Evolutionary conservation across 35 echinoderm and acorn worm genomes (phyloP), one percentile per base, ranked within the genome.

Genomic region (Apostichopus parvimensis): DNA sequence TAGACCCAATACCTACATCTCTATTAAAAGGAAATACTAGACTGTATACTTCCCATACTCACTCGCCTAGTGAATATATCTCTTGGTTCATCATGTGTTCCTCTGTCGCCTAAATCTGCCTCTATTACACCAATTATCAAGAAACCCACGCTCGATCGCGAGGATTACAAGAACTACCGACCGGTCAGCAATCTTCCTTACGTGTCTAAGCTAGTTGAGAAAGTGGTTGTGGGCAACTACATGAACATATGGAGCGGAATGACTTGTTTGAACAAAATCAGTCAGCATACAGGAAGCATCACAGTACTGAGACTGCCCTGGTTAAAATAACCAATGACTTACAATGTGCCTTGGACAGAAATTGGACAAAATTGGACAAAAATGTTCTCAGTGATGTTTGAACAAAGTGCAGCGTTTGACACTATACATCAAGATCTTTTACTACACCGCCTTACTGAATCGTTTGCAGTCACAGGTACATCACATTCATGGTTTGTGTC

Each of bases 371-470:
- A 81, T 76, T 28, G 79, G 1, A 70, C 84, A 9, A 25, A 25
- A 25, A 25, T 25, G 24, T 70, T 95, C 58, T 61, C 92, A 54
- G 83, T 95, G 25, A 45, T 93, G 53, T 56, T 93, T 60, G 91
- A 93, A 24, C 91, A 87, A 24, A 80, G 71, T 90, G 91, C 91
- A 24, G 94, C 91, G 17, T 95, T 95, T 90, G 91, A 95, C 78
- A 92, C 91, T 82, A 83, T 95, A 9, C 52, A 89, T 60, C 87
- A 93, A 57, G 52, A 20, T 15, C 68, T 95, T 56, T 52, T 95
- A 9, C 79, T 95, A n/a, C 12, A 81, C 26, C 57, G 70, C 4
- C 85, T 93, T 55, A 56, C 28, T 21, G 18, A 78, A 58, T 17
- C 57, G 8, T 73, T 80, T 88, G 77, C 45, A 6, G 34, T 91